A percentile compares a stretch with the other conserved stretches of the same genome.
phyloP scores from a whole-genome alignment of 1,140 invertebrate genomes.

The Bombus fervidus region DNA sequence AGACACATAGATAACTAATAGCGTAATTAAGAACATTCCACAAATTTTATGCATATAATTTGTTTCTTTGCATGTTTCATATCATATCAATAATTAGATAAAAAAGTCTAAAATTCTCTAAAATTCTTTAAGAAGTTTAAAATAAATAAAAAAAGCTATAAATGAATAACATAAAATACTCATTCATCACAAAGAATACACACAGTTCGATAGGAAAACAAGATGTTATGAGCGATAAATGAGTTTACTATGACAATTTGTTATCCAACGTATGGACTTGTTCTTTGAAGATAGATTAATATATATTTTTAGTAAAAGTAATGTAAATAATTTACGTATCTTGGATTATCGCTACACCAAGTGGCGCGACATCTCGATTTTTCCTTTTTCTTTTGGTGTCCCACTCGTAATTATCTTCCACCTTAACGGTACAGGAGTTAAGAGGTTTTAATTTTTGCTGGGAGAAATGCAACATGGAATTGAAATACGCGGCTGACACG shows the following conservation, averaged over 20 bases:
- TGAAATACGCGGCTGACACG: background rate
- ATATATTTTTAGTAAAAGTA: background rate
- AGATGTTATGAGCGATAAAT: background rate
- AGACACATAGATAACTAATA: too few relatives aligned
- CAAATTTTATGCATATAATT: too few relatives aligned
- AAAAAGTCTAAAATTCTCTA: background rate
- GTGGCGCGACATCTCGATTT: background rate
- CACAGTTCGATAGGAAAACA: background rate
- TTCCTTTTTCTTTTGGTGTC: background rate
- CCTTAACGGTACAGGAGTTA: constrained; percentile 26
- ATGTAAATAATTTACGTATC: background rate
- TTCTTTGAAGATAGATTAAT: constrained; percentile 7
- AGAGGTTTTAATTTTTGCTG: constrained; percentile 28
- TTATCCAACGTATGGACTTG: background rate
- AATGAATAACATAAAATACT: background rate
- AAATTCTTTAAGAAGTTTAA: too few relatives aligned
- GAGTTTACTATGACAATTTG: background rate
- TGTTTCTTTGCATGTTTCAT: too few relatives aligned
- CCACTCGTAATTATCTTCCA: background rate
- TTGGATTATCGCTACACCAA: background rate
- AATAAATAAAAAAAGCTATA: background rate
- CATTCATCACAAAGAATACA: background rate
- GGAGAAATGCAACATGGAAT: constrained; percentile 16
- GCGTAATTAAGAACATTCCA: background rate
- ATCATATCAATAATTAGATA: too few relatives aligned